Percentiles rank a stretch among this genome's conserved stretches.
Evolutionary conservation across 2,113 vertebrate genomes (phyloP).

Genomic region (Paratilapia polleni): DNA sequence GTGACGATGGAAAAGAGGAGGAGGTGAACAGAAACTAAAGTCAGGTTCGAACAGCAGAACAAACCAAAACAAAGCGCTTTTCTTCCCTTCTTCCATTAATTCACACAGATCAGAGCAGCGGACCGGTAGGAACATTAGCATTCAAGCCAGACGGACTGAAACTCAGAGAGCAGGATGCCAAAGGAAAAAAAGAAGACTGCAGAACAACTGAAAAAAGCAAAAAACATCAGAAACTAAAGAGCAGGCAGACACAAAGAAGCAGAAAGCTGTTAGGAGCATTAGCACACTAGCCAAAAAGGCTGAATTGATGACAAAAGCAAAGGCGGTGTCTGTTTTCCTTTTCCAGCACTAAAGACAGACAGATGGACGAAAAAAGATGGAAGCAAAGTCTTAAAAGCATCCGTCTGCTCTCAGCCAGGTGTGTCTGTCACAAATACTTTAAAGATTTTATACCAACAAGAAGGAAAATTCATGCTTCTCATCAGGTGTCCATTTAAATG

Average conservation of each 20-base stretch:
- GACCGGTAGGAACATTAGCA: constrained; percentile 42
- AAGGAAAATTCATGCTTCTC: not conserved
- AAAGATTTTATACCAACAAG: not conserved
- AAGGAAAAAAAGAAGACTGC: not conserved
- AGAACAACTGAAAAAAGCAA: constrained; percentile 7
- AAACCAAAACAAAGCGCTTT: constrained; percentile 3
- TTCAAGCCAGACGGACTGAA: constrained; percentile 22
- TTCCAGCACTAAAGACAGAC: not conserved
- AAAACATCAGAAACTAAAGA: not conserved
- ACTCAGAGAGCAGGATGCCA: not conserved
- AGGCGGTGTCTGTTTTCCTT: not conserved
- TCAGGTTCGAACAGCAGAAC: not conserved
- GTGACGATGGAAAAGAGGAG: not conserved
- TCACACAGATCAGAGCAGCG: constrained; percentile 16
- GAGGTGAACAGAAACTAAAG: not conserved
- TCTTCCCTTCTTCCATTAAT: constrained; percentile 22
- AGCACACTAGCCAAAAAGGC: not conserved
- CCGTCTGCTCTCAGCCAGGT: not conserved
- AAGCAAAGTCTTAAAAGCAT: not conserved
- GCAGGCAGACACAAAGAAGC: not conserved
- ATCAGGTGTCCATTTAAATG: not conserved
- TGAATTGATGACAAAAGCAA: not conserved
- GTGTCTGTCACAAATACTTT: not conserved
- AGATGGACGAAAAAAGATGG: not conserved
- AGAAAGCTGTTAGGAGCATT: constrained; percentile 16